phyloP scores from a whole-genome alignment of 2,888 invertebrate species.

The Serrognathus titanus region DNA sequence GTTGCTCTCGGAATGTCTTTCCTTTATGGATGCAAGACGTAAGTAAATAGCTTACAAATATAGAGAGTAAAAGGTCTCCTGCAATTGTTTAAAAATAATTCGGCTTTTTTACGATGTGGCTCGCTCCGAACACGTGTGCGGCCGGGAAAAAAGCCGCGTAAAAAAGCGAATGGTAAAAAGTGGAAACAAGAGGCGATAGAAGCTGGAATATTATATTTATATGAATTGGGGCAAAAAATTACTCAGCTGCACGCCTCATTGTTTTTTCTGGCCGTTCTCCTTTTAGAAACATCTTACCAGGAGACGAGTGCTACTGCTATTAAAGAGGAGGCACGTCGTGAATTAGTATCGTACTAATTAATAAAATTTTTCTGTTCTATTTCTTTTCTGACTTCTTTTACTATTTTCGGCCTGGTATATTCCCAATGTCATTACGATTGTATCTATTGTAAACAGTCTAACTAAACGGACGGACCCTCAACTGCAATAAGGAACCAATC shows the following conservation, averaged over 20 bases:
- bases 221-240: neutral
- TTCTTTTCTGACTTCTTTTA: too few relatives aligned
- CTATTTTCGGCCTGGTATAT: too few relatives aligned
- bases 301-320: neutral
- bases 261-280: conserved; percentile 1
- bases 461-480: too few relatives aligned
- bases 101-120: conserved; percentile 5
- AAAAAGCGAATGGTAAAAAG: neutral
- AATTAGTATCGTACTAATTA: too few relatives aligned
- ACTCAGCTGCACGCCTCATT: conserved; percentile 1
- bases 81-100: conserved; percentile 1
- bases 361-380: too few relatives aligned
- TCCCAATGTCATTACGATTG: too few relatives aligned
- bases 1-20: too few relatives aligned
- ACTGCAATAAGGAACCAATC: too few relatives aligned
- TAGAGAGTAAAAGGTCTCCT: neutral
- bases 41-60: too few relatives aligned
- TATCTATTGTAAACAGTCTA: too few relatives aligned
- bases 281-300: conserved; percentile 3
- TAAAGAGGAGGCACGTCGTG: too few relatives aligned
- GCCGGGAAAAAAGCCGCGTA: neutral
- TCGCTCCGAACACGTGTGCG: conserved; percentile 12
- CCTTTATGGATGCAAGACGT: too few relatives aligned
- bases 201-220: conserved; percentile 1
- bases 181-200: neutral